Evolutionary conservation across 2,113 vertebrate species (phyloP), one percentile per base, ranked within the genome.

Genomic region (Equus quagga): DNA sequence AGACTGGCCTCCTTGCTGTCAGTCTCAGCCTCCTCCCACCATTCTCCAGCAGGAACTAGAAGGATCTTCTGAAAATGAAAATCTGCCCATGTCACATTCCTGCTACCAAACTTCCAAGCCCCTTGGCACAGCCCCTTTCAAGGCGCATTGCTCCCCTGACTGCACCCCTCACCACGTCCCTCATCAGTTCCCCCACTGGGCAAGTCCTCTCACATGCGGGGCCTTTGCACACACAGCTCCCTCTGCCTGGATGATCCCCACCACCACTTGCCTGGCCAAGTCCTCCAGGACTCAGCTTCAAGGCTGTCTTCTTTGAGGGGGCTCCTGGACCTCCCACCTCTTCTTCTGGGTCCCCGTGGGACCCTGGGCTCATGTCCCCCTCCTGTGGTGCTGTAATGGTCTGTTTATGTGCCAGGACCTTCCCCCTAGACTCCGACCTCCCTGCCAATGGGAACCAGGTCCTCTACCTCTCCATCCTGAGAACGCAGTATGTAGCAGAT

Each of bases 31-130:
- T 94, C 91, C 28, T 23, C 49, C 87, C 15, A 2, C 64, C 26
- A 64, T 21, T 76, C 69, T 49, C 76, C 41, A 67, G 78, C 54
- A 58, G 65, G 8, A 79, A 91, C 73, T 19, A 24, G 33, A 84
- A 91, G 17, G 67, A 67, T 64, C 93, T 94, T 83, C 31, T 14
- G 28, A 69, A 94, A 89, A 36, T 14, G 1, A 87, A 86, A 72
- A 51, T 41, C 31, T 26, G 19, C 51, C 83, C 36, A 5, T 72
- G 24, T 76, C 64, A 49, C 36, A 51, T 64, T 79, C 80, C 83
- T 95, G 36, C 14, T 81, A 49, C 81, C 64, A 73, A 76, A 6
- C 8, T 41, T 44, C 80, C 28, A 54, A 84, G 58, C 58, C 54
- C 49, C 24, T 73, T 44, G 44, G 73, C 78, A 8, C 67, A 78